phyloP scores from a whole-genome alignment of 30 jellyfish, hydroid and myxozoan species.

The Turritopsis dohrnii region DNA sequence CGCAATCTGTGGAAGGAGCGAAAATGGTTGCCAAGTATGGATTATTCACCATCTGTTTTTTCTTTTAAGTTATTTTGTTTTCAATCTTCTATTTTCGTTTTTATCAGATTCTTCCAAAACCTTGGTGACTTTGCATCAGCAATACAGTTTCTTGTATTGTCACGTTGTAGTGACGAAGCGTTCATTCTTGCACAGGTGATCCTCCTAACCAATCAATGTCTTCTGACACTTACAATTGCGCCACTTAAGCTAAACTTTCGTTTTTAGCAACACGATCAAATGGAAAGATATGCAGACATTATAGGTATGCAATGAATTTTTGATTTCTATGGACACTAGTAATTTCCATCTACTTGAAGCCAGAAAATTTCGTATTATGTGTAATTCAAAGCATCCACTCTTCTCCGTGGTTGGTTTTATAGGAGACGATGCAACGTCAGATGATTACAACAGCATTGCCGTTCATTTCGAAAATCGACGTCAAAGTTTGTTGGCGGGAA shows the following conservation, averaged over 20 bases:
- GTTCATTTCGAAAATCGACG: slow-evolving; percentile 76
- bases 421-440: slow-evolving; percentile 86
- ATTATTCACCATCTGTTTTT: neutral
- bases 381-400: neutral
- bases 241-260: neutral
- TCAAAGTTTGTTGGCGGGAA: slow-evolving; percentile 85
- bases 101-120: slow-evolving; percentile 63
- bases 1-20: slow-evolving; percentile 98
- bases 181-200: slow-evolving; percentile 85
- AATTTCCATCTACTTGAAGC: too few species aligned
- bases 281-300: slow-evolving; percentile 94
- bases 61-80: neutral
- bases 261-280: slow-evolving; percentile 73
- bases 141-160: slow-evolving; percentile 87
- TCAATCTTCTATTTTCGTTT: neutral
- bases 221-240: neutral
- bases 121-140: slow-evolving; percentile 99
- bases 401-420: too few species aligned
- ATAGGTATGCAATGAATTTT: slow-evolving; percentile 37
- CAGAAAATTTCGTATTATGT: neutral
- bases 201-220: neutral
- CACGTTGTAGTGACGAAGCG: slow-evolving; percentile 91
- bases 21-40: slow-evolving; percentile 88
- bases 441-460: slow-evolving; percentile 87
- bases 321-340: too few species aligned